Evolutionary conservation across 2,888 invertebrate genomes (phyloP).

Genomic region (Resseliella maxima): DNA sequence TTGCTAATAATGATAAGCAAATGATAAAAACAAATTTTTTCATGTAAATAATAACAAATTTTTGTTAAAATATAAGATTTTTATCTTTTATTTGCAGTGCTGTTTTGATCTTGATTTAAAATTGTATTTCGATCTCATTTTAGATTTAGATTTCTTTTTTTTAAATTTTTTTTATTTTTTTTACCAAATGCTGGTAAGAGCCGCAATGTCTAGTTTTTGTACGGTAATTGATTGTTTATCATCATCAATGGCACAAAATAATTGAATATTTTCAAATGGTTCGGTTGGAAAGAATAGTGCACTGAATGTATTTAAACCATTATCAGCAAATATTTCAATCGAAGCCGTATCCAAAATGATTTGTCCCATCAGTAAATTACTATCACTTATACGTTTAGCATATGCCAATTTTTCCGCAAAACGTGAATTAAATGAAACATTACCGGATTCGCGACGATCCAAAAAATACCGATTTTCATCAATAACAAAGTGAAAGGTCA

Average conservation of each 20-base stretch:
- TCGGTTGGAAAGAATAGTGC: slow-evolving; percentile 23
- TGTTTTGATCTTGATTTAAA: too few species aligned
- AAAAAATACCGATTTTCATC: background rate
- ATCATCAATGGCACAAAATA: background rate
- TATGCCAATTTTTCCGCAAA: background rate
- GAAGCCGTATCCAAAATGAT: slow-evolving; percentile 25
- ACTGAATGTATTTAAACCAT: slow-evolving; percentile 36
- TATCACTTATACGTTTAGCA: background rate
- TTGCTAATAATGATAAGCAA: too few species aligned
- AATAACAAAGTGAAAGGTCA: background rate
- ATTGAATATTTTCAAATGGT: background rate
- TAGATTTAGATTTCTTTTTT: background rate
- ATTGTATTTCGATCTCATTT: too few species aligned
- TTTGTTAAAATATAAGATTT: too few species aligned
- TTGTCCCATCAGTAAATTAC: background rate
- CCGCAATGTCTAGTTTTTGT: background rate
- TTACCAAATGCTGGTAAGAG: slow-evolving; percentile 14
- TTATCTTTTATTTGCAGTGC: too few species aligned
- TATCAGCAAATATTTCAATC: slow-evolving; percentile 54
- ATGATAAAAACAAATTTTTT: too few species aligned
- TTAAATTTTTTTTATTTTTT: background rate
- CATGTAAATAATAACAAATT: too few species aligned
- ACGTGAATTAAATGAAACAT: background rate
- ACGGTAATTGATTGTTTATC: background rate
- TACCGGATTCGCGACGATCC: background rate